These are phyloP conservation scores for Cephus spinipes DNA, from an alignment of 2,888 invertebrate genomes.

Conservation along the genomic window DNA sequence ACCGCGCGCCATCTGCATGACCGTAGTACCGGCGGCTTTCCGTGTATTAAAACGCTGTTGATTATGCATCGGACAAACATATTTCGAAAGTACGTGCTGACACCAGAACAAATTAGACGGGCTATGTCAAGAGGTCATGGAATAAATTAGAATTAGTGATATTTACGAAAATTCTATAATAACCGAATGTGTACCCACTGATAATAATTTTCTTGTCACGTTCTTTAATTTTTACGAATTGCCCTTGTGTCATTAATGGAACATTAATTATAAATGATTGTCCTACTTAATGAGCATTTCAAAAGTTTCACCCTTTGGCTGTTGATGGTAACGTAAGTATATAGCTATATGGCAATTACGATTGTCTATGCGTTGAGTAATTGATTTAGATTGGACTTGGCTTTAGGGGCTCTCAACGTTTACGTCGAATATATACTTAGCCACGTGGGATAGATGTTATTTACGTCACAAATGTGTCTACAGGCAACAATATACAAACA, in stretches of 20 bases:
- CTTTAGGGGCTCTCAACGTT: slow-evolving; percentile 25
- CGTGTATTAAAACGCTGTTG: not conserved
- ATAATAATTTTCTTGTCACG: not conserved
- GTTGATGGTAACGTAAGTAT: slow-evolving; percentile 21
- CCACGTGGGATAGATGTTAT: slow-evolving; percentile 7
- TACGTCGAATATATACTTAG: not conserved
- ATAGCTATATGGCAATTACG: slow-evolving; percentile 44
- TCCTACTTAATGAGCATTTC: slow-evolving; percentile 49
- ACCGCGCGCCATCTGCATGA: slow-evolving; percentile 13
- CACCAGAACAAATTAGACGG: not conserved
- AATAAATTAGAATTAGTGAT: not conserved
- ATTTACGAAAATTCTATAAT: not conserved
- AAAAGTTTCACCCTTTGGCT: slow-evolving; percentile 24
- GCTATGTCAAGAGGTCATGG: not conserved
- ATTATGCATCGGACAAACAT: not conserved
- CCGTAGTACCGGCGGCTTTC: not conserved
- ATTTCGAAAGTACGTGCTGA: not conserved
- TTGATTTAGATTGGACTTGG: slow-evolving; percentile 46
- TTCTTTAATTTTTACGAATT: not conserved
- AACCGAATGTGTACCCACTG: not conserved
- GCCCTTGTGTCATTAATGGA: slow-evolving; percentile 40
- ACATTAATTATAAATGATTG: slow-evolving; percentile 52
- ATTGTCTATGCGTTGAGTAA: slow-evolving; percentile 44
- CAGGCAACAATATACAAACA: not conserved
- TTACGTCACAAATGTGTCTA: not conserved